Conservation (phyloP, 2,888 invertebrate species). For the Drosophila suboccidentalis region DNA sequence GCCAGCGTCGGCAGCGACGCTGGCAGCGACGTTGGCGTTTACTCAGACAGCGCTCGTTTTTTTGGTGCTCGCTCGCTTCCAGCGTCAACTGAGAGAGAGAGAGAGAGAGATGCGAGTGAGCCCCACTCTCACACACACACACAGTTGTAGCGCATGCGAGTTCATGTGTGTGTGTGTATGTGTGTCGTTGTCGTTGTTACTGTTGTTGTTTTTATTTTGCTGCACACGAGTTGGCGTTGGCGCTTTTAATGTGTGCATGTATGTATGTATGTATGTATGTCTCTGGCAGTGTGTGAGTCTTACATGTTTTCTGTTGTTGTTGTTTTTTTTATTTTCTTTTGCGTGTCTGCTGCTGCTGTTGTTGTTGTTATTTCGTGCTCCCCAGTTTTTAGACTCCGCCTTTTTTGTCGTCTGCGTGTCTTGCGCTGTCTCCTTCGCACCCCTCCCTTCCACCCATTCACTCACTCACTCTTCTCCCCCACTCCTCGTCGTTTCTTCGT, state of each 20-base stretch:
- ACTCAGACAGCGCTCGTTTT: slow-evolving; percentile 52
- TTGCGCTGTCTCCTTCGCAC: slow-evolving; percentile 64
- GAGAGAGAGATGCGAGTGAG: slow-evolving; percentile 50
- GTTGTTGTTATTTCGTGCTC: slow-evolving; percentile 67
- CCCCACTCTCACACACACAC: slow-evolving; percentile 50
- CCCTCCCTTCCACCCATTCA: slow-evolving; percentile 6
- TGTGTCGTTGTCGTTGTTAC: slow-evolving; percentile 22
- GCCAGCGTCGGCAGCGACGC: slow-evolving; percentile 43
- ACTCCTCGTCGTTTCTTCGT: slow-evolving; percentile 41
- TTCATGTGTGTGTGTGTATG: slow-evolving; percentile 42
- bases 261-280: slow-evolving; percentile 56
- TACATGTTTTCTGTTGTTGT: slow-evolving; percentile 65
- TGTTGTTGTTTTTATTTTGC: slow-evolving; percentile 61
- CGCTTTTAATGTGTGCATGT: slow-evolving; percentile 64
- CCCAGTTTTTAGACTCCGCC: slow-evolving; percentile 84
- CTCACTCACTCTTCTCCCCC: slow-evolving; percentile 5
- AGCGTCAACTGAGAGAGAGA: slow-evolving; percentile 51
- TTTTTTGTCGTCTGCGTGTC: slow-evolving; percentile 80
- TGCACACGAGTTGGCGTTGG: slow-evolving; percentile 83
- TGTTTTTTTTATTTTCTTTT: slow-evolving; percentile 72
- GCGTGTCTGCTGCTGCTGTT: slow-evolving; percentile 55
- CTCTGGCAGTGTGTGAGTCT: slow-evolving; percentile 67
- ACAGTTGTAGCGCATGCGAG: slow-evolving; percentile 53
- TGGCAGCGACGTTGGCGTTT: slow-evolving; percentile 47
- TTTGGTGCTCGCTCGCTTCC: slow-evolving; percentile 59